Evolutionary conservation across 1,140 invertebrate genomes (phyloP), one percentile per base, ranked within the genome.

Genomic region (Pomacea maculata): DNA sequence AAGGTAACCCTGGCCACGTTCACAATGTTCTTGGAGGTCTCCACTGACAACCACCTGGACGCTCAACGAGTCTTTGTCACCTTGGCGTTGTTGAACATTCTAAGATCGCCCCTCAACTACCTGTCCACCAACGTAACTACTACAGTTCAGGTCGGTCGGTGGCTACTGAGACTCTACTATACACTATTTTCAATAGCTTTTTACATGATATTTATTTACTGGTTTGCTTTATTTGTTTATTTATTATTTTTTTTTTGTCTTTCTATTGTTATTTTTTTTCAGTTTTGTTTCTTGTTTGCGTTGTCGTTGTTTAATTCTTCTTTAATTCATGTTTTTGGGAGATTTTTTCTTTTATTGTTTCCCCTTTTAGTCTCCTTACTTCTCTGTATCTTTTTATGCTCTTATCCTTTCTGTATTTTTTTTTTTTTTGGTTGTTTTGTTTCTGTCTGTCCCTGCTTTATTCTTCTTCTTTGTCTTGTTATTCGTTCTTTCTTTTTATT

Each of bases 71-170:
- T 92, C 84, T 99, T 99, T 93, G 97, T 99, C 83, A 96, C 97
- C 84, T 93, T 99, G 84, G 96, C 97, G 90, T 94, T 99, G 88
- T 99, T 99, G 93, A 99, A 99, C 93, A 97, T 99, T 86, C 94
- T 99, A 84, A 94, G 97, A 90, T 97, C 98, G 91, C 97, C 98
- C 86, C 93, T 94, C 76, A 87, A 85, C 55, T 89, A 93, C 25
- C 83, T 94, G 65, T 93, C 80, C 80, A 21, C 55, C 65, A 21
- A 25, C 54, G 45, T 25, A 25, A 63, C 79, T n/a, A 81, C 81
- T 75, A 81, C 68, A 57, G 80, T 79, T 1, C 82, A 83, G 82
- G 82, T 83, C 67, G 25, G 63, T 25, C 25, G 25, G 25, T 67
- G 11, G 11, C 68, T 70, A 29, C 21, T 12, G 2, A 29, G 21